Evolutionary conservation across 2,113 vertebrate genomes (phyloP).

Genomic region (Periophthalmus modestus): DNA sequence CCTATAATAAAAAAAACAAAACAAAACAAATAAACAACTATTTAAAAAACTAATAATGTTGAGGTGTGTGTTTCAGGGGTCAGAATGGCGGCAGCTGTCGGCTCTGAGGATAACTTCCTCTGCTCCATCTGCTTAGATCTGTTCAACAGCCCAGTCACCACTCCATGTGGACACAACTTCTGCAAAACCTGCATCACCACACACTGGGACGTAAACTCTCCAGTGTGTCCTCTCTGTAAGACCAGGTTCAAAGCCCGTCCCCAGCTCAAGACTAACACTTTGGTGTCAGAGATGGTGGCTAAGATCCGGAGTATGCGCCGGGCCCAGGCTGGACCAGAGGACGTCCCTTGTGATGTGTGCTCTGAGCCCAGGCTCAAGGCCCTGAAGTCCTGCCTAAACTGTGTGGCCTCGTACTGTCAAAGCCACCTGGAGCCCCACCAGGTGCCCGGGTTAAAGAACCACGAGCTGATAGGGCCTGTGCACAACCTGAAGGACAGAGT

Average conservation of each 20-base stretch:
- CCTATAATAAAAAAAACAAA: no score
- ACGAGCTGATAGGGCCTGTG: background rate
- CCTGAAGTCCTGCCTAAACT: background rate
- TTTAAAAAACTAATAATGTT: background rate
- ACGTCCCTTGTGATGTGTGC: background rate
- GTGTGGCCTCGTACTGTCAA: background rate
- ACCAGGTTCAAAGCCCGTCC: background rate
- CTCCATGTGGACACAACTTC: constrained; percentile 3
- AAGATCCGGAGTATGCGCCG: background rate
- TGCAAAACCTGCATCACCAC: background rate
- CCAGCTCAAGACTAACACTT: background rate
- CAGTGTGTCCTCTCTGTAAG: background rate
- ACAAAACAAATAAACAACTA: background rate
- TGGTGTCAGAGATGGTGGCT: background rate
- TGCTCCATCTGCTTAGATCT: background rate
- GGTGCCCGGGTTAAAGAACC: background rate
- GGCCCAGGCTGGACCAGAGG: background rate
- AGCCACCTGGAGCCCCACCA: background rate
- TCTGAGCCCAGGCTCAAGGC: background rate
- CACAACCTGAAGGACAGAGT: background rate
- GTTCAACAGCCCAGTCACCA: background rate
- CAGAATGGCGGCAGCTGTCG: background rate
- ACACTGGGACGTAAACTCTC: background rate
- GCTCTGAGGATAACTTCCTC: background rate
- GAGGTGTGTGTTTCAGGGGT: background rate